Base-by-base conservation (phyloP, 2,113 vertebrate genomes). In the Amphiprion percula region DNA sequence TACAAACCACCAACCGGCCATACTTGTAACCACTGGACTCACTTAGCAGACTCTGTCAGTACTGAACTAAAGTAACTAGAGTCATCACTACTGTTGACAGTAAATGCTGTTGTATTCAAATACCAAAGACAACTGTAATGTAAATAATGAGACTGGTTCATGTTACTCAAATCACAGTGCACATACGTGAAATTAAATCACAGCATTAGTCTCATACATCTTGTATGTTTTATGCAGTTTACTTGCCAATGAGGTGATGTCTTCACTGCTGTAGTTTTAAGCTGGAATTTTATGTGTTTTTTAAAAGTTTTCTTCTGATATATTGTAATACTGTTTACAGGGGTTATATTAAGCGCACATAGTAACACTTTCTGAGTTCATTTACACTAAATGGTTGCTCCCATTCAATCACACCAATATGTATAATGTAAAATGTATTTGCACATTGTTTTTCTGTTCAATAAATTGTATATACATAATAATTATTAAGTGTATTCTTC, bases 261-360 rank as follows among this genome's bases (percentile, higher is more conserved):
- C 17, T 52, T 61, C 47, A 23, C 26, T 78, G 24, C 30, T 74
- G 28, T 81, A 28, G 7, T 54, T 74, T 56, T 55, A 50, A 28
- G 44, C 10, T 50, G 11, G 6, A 47, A 23, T 58, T 46, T 16
- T 41, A 19, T 10, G 30, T 5, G 47, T 63, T 75, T 62, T 21
- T 15, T 69, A 21, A 15, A 2, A 4, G 23, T 69, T 71, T 6
- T 24, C 61, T 26, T 46, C 2, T 77, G 23, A 14, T 15, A 24
- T 61, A 46, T 5, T 69, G 24, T 74, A 2, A 61, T 39, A 21
- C 5, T 71, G 46, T 89, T 81, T 73, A 70, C 39, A 73, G 4
- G 37, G 58, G 17, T 49, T 46, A 53, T 26, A 60, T 63, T 56
- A 39, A 39, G 5, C 59, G 28, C 39, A 68, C 16, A 68, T 55